Base-by-base conservation (phyloP, 2,888 invertebrate genomes). In the Muschampia plurimacula region DNA sequence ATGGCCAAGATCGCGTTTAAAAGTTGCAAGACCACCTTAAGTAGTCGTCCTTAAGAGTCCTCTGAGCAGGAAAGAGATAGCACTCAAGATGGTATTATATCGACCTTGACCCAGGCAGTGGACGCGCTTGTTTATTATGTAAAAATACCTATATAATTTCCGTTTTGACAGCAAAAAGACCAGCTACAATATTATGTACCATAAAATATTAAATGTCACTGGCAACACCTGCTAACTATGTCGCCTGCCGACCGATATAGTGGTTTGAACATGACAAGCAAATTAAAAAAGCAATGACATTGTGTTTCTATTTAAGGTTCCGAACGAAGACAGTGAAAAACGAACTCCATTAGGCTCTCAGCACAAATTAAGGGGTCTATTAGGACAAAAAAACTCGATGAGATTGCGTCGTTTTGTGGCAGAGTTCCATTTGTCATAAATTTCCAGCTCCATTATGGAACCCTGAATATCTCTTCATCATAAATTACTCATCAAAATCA, bases 101-200 rank as follows among this genome's bases (percentile, higher is more conserved):
- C 44, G 44, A 44, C 44, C 44, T 10, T 44, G 44, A 44, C 44
- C 44, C 10, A 10, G 44, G 10, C 49, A n/a, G 49, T n/a, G 49
- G 49, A 3, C 49, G 49, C 13, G 46, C 46, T 49, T 49, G 46
- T 49, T 49, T n/a, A 49, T n/a, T 49, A 49, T 49, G 49, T 49
- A 49, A 49, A 49, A 49, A 49, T 49, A 52, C 52, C 52, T 15
- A 52, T 52, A 52, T 52, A 52, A 52, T 52, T 52, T 52, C 52
- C 52, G 52, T 52, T 52, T 52, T 52, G 52, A 52, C 52, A 52
- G 52, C 52, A 55, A 55, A 55, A 55, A 55, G 15, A 55, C 52
- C 22, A 55, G 22, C 15, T 22, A 9, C 52, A 22, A 55, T 55
- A 55, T 22, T 22, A 22, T 22, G 22, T 22, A 22, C 52, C 22